Evolutionary conservation across 2,888 invertebrate genomes (phyloP), one percentile per base, ranked within the genome.

Genomic region (Gastracanthus pulcherrimus): DNA sequence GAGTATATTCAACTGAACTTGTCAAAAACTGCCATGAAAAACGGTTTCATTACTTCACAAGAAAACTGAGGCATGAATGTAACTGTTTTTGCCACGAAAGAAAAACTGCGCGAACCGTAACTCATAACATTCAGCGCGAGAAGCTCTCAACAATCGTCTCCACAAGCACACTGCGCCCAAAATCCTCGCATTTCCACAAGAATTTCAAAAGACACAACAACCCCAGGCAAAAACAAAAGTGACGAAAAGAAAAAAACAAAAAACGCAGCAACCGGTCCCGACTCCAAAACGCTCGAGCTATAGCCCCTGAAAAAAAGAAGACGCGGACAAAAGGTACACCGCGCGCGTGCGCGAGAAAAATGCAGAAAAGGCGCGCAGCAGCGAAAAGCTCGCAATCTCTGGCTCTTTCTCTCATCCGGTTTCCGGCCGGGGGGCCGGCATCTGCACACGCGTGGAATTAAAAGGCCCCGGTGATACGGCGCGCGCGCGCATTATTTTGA

Each of bases 391-490:
- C 19, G 6, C 38, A 41, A 62, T 45, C 55, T 79, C 58, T 34
- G 62, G 60, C 41, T 31, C 38, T 67, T 58, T 62, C 75, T 26
- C 60, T 60, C 76, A 72, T 75, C 81, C 76, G 62, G 74, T 74
- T 74, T 81, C 74, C 81, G 64, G 66, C 51, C 29, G 48, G 51
- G 13, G 38, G 67, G 26, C 45, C 72, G 23, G 71, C 74, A 51
- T 60, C 80, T 74, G 75, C 70, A n/a, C n/a, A n/a, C 66, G 62
- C n/a, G 70, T 45, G 76, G 51, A 81, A 81, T 81, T 81, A 81
- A 81, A 78, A 81, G 74, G 62, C 72, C 55, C 55, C 5, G 6
- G 41, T 16, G 41, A 41, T 41, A 41, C 13, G 70, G 70, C 70
- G 34, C 31, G 41, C 55, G 62, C 31, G 55, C 51, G 76, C 60